A percentile compares a stretch with the other conserved stretches of the same genome.
phyloP scores from a whole-genome alignment of 2,888 invertebrate species.

The Tinea pellionella region DNA sequence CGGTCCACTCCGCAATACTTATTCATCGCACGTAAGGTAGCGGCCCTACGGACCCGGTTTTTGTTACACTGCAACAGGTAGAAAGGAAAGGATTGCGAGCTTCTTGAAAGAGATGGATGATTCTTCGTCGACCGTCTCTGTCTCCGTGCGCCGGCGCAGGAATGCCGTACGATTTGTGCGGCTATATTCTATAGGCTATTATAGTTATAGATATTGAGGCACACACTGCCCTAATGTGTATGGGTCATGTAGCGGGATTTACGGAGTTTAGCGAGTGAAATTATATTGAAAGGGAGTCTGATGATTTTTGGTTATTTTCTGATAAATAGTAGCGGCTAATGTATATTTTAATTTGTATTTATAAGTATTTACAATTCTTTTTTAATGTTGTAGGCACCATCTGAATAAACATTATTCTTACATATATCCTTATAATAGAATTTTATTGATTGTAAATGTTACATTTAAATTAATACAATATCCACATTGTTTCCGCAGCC shows the following conservation, averaged over 20 bases:
- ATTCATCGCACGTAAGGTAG: conserved; percentile 69
- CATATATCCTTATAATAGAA: no score
- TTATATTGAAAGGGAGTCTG: conserved; percentile 69
- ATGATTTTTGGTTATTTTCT: conserved; percentile 51
- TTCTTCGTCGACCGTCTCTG: conserved; percentile 39
- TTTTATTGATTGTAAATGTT: no score
- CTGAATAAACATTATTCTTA: no score
- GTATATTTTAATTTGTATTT: no score
- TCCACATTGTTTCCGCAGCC: no score
- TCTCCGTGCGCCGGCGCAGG: conserved; percentile 46
- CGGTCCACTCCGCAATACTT: conserved; percentile 53
- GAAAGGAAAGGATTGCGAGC: conserved; percentile 68
- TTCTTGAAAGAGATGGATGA: conserved; percentile 41
- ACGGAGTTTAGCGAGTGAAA: conserved; percentile 67
- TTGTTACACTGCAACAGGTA: conserved; percentile 69
- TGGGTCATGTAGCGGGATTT: conserved; percentile 68
- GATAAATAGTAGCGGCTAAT: background rate
- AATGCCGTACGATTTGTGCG: conserved; percentile 69
- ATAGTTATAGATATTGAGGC: conserved; percentile 32
- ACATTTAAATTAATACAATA: no score
- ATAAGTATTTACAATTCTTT: no score
- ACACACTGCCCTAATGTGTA: conserved; percentile 69
- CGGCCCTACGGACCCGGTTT: conserved; percentile 69
- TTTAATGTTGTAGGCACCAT: no score
- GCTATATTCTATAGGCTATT: conserved; percentile 31